Evolutionary conservation across 2,888 invertebrate species (phyloP).

Genomic region (Pristionchus entomophagus): DNA sequence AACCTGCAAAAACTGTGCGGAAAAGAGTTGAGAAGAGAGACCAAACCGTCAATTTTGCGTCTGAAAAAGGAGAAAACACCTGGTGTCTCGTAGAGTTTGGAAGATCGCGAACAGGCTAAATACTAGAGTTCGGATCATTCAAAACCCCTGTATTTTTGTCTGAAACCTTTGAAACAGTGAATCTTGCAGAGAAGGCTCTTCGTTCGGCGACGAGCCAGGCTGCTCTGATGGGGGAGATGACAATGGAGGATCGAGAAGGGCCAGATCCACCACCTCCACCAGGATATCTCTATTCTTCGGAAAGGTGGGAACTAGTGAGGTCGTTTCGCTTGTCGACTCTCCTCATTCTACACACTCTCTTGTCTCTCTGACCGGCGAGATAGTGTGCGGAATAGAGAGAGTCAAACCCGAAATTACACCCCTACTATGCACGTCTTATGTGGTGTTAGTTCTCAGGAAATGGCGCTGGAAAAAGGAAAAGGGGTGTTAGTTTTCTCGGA

Average conservation of each 20-base stretch:
- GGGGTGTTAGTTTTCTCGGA: too few species aligned
- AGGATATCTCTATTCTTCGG: constrained; percentile 65
- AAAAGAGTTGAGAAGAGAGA: neutral
- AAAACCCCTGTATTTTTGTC: too few species aligned
- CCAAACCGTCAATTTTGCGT: neutral
- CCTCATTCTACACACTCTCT: too few species aligned
- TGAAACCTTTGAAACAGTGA: neutral
- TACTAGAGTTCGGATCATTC: neutral
- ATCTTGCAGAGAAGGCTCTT: constrained; percentile 39
- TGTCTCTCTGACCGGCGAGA: too few species aligned
- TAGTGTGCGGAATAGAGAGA: too few species aligned
- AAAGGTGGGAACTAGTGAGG: constrained; percentile 58
- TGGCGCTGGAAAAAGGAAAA: too few species aligned
- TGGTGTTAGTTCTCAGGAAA: too few species aligned
- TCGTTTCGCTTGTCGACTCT: too few species aligned
- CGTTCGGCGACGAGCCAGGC: constrained; percentile 51
- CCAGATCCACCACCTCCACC: constrained; percentile 61
- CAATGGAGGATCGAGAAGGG: constrained; percentile 64
- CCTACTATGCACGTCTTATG: too few species aligned
- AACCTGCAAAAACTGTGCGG: neutral
- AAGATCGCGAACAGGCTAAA: neutral
- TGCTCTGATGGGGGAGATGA: constrained; percentile 55
- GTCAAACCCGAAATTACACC: too few species aligned
- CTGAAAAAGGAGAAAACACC: neutral
- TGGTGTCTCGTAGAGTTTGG: neutral